These are phyloP conservation scores for Entomobrya proxima DNA, from an alignment of 2,888 invertebrate genomes.

Conservation along the genomic window DNA sequence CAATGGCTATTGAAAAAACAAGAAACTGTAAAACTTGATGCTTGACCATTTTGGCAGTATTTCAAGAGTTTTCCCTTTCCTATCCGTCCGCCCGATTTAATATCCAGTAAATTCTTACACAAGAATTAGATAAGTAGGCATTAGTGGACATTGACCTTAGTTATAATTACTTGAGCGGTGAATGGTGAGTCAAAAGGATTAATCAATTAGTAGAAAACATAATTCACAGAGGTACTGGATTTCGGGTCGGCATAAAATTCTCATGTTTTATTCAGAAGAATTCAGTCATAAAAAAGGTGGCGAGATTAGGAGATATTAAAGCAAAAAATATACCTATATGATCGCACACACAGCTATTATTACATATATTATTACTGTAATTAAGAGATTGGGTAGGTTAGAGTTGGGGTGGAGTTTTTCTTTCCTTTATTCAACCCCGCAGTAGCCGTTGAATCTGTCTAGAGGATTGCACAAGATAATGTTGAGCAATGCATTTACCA, in stretches of 20 bases:
- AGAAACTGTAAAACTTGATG: neutral
- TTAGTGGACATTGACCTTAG: conserved; percentile 54
- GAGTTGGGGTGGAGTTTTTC: neutral
- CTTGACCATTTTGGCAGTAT: neutral
- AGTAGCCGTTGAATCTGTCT: conserved; percentile 62
- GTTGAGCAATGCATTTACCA: conserved; percentile 61
- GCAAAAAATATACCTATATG: neutral
- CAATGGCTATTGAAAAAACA: neutral
- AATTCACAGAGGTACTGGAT: neutral
- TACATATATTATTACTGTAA: neutral
- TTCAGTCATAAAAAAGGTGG: conserved; percentile 33
- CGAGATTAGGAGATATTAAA: neutral
- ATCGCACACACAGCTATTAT: neutral
- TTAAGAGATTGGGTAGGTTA: neutral
- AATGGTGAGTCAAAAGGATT: neutral
- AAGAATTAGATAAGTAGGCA: neutral
- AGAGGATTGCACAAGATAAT: conserved; percentile 66
- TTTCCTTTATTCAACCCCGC: conserved; percentile 32
- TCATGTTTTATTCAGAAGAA: conserved; percentile 59
- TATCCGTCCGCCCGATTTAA: neutral
- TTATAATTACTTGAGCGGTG: too few species aligned
- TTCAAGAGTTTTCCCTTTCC: neutral
- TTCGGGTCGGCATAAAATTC: conserved; percentile 11
- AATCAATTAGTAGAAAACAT: neutral
- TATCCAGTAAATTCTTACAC: neutral